Evolutionary conservation across 2,113 vertebrate genomes (phyloP).

Genomic region (Indicator maculatus): DNA sequence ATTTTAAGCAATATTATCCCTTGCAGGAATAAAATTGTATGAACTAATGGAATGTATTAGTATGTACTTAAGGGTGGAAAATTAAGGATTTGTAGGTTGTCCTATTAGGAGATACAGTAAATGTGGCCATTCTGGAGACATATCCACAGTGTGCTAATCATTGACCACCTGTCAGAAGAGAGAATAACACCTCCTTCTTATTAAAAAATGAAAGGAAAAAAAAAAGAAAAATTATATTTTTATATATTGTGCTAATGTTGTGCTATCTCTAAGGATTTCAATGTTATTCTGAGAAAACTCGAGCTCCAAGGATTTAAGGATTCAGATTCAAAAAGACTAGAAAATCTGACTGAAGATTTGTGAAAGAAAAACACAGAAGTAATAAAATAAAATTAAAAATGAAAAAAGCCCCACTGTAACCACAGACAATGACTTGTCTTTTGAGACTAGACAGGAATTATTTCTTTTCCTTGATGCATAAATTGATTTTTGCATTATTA

Average conservation of each 20-base stretch:
- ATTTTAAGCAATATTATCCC: constrained; percentile 3
- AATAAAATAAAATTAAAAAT: neutral
- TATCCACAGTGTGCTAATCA: neutral
- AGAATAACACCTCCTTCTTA: neutral
- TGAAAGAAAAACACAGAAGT: neutral
- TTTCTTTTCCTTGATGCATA: neutral
- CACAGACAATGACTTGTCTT: neutral
- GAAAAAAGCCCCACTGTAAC: neutral
- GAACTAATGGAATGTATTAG: neutral
- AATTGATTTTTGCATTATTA: neutral
- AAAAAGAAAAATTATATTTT: neutral
- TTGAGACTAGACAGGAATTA: neutral
- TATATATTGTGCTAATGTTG: neutral
- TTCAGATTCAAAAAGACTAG: neutral
- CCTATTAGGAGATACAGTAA: neutral
- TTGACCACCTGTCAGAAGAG: neutral
- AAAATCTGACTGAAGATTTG: neutral
- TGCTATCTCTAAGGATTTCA: neutral
- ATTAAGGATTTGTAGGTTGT: neutral
- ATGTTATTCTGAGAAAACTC: neutral
- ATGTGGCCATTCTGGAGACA: neutral
- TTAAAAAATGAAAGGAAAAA: neutral
- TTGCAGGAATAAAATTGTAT: neutral
- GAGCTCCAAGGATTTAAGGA: neutral
- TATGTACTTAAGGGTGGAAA: neutral